phyloP scores from a whole-genome alignment of 2,113 vertebrate genomes.

The Lontra canadensis region DNA sequence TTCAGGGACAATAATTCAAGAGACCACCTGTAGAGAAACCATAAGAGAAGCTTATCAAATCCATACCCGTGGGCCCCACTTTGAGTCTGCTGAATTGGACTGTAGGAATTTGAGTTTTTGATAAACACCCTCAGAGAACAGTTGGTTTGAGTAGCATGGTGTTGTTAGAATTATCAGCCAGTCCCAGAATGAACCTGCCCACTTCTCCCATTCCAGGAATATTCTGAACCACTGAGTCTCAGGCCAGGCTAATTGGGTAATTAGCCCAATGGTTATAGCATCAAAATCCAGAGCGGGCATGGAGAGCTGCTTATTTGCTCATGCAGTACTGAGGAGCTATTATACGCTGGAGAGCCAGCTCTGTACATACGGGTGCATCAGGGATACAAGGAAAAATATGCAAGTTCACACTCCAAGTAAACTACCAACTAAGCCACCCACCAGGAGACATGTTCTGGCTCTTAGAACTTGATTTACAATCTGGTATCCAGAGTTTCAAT shows the following conservation, averaged over 20 bases:
- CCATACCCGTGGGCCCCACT: background rate
- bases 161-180: background rate
- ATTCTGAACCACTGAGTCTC: background rate
- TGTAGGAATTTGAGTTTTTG: background rate
- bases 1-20: background rate
- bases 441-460: conserved; percentile 31
- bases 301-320: background rate
- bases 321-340: background rate
- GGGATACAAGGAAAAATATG: background rate
- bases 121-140: background rate
- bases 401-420: background rate
- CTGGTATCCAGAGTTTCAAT: conserved; percentile 48
- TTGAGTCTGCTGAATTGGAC: background rate
- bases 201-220: background rate
- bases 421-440: conserved; percentile 54
- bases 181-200: background rate
- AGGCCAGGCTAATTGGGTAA: background rate
- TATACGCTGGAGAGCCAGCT: background rate
- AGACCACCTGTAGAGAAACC: background rate
- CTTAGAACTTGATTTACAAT: conserved; percentile 51
- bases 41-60: background rate
- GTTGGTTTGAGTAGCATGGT: background rate
- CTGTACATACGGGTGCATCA: background rate
- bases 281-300: background rate
- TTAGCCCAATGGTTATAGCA: background rate